Evolutionary conservation across 2,797 vertebrate species (phyloP).

Genomic region (Protosalanx chinensis): DNA sequence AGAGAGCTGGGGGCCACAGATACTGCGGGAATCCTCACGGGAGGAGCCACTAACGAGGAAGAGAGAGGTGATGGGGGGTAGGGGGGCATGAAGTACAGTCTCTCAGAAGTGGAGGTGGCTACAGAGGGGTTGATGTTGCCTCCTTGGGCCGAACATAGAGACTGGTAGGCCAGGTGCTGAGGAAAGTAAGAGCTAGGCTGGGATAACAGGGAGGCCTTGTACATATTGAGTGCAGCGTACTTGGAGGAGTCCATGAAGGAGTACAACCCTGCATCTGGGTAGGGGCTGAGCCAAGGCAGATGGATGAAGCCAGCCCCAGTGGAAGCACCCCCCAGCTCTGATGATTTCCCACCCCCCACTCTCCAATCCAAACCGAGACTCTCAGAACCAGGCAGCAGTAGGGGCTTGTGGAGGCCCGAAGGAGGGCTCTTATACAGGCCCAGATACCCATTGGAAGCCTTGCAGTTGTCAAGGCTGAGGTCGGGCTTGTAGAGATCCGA

Average conservation of each 20-base stretch:
- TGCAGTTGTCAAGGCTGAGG: constrained; percentile 80
- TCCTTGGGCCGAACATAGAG: constrained; percentile 85
- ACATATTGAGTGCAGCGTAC: constrained; percentile 96
- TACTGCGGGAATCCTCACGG: constrained; percentile 90
- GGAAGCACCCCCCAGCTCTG: constrained; percentile 80
- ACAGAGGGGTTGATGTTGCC: constrained; percentile 66
- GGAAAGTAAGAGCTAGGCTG: constrained; percentile 91
- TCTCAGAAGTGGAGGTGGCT: constrained; percentile 83
- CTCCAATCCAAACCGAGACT: constrained; percentile 86
- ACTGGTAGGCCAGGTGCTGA: constrained; percentile 91
- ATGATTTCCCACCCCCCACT: constrained; percentile 83
- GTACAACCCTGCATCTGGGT: constrained; percentile 90
- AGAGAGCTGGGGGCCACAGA: constrained; percentile 86
- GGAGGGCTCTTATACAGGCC: constrained; percentile 88
- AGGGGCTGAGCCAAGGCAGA: constrained; percentile 93
- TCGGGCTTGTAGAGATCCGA: constrained; percentile 90
- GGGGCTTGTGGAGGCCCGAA: constrained; percentile 87
- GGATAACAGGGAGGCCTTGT: constrained; percentile 93
- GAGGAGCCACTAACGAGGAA: constrained; percentile 81
- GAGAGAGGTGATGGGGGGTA: constrained; percentile 91
- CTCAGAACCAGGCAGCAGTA: constrained; percentile 81
- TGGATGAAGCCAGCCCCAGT: constrained; percentile 84
- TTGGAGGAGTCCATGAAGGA: constrained; percentile 95
- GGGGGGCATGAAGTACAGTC: constrained; percentile 92
- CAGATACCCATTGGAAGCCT: constrained; percentile 86